Percentiles rank a stretch among this genome's conserved stretches.
These are phyloP conservation scores for Pogonomyrmex barbatus DNA, from an alignment of 1,140 invertebrate genomes.

Conservation along the genomic window DNA sequence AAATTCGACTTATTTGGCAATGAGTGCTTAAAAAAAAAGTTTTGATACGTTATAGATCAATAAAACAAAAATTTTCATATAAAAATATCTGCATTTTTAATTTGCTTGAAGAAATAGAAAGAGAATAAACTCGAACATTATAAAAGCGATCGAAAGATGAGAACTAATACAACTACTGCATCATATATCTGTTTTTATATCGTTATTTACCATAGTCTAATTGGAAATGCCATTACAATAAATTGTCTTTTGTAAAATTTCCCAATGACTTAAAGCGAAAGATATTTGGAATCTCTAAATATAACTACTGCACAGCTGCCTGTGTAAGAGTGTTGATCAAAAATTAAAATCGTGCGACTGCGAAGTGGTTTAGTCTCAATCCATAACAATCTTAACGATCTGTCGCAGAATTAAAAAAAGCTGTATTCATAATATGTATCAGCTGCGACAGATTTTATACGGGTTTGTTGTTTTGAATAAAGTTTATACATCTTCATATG, in stretches of 20 bases:
- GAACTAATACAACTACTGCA: background rate
- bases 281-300: constrained; percentile 2
- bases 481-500: background rate
- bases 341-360: background rate
- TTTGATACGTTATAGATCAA: background rate
- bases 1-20: background rate
- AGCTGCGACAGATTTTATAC: background rate
- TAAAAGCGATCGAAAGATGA: background rate
- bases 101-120: constrained; percentile 7
- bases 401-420: background rate
- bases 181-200: background rate
- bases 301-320: background rate
- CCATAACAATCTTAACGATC: background rate
- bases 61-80: background rate
- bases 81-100: background rate
- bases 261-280: constrained; percentile 18
- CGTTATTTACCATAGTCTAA: constrained; percentile 1
- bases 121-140: background rate
- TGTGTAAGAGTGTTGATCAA: constrained; percentile 2
- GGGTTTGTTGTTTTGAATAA: background rate
- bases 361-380: background rate
- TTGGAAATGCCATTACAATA: background rate
- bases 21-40: background rate
- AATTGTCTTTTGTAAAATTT: constrained; percentile 25
- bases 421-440: background rate